These are phyloP conservation scores for Polymixis flavicincta DNA, from an alignment of 2,888 invertebrate species.

Conservation along the genomic window DNA sequence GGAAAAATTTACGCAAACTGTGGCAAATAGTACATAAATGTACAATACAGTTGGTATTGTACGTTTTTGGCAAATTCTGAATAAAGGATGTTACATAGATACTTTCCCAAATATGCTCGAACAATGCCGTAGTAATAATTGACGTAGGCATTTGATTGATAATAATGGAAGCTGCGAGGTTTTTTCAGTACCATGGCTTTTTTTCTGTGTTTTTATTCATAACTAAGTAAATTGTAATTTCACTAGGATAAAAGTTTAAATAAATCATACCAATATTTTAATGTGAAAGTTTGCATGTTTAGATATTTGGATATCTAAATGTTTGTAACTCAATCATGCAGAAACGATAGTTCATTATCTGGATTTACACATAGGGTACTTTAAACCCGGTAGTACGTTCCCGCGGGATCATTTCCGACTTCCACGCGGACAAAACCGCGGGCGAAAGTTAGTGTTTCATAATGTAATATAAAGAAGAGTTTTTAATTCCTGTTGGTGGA, in stretches of 20 bases:
- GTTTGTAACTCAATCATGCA: no score
- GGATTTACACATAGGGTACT: no score
- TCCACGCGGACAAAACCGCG: no score
- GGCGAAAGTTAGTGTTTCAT: no score
- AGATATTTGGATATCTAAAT: no score
- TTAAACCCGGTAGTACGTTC: no score
- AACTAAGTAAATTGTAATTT: neutral
- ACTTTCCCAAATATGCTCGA: neutral
- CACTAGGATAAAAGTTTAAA: neutral
- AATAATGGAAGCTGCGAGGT: neutral
- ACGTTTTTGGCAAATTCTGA: neutral
- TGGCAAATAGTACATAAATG: neutral
- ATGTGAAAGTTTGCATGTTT: no score
- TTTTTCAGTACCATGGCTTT: neutral
- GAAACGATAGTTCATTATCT: no score
- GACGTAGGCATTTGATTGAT: neutral
- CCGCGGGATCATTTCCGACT: no score
- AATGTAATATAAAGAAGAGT: no score
- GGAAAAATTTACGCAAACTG: neutral
- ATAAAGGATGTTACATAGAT: no score
- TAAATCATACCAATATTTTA: no score
- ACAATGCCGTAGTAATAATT: conserved; percentile 9
- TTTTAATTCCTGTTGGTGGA: neutral
- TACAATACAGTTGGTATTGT: neutral
- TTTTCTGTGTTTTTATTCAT: neutral